Evolutionary conservation across 2,888 invertebrate genomes (phyloP).

Genomic region (Halictus quadricinctus): DNA sequence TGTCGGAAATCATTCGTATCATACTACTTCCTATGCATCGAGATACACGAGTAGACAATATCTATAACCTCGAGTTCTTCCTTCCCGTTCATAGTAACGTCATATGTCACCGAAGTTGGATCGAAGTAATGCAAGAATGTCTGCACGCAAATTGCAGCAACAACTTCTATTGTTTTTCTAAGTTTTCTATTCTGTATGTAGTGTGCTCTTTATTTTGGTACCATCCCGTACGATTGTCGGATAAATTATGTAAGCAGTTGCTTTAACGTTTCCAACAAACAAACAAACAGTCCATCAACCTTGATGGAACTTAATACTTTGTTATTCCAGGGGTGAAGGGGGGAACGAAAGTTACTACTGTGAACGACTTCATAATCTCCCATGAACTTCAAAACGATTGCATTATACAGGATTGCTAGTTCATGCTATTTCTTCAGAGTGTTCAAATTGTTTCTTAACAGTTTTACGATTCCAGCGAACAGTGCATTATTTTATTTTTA

Average conservation of each 20-base stretch:
- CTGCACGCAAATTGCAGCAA: constrained; percentile 21
- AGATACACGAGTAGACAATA: no score
- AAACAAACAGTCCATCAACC: neutral
- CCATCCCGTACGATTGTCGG: neutral
- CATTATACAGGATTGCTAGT: neutral
- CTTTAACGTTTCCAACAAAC: neutral
- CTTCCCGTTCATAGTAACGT: constrained; percentile 20
- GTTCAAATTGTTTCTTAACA: neutral
- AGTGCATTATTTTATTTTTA: neutral
- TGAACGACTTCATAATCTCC: neutral
- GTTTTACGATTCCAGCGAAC: neutral
- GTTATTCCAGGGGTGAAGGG: neutral
- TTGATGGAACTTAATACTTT: neutral
- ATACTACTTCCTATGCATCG: no score
- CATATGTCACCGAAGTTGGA: constrained; percentile 23
- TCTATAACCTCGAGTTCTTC: constrained; percentile 47
- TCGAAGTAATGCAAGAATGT: constrained; percentile 31
- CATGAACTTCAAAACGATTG: neutral
- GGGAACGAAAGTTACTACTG: neutral
- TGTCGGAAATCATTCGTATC: no score
- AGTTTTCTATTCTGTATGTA: neutral
- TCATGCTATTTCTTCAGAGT: neutral
- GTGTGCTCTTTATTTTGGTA: constrained; percentile 19
- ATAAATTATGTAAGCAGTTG: constrained; percentile 24
- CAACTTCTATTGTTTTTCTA: constrained; percentile 17